Evolutionary conservation across 2,888 invertebrate species (phyloP).

Genomic region (Beris chalybata): DNA sequence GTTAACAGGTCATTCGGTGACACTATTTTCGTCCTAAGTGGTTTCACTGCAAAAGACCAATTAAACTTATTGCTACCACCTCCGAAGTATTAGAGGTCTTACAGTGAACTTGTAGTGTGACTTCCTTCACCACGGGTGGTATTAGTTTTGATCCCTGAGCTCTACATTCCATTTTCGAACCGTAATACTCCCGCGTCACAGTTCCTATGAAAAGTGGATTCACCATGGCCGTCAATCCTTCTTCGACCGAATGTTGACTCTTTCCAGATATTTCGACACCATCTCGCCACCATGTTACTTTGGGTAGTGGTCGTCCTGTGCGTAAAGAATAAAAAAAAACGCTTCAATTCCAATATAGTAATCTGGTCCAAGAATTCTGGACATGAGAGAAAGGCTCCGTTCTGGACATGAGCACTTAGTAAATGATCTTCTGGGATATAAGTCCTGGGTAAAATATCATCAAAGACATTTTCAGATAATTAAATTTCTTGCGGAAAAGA

Average conservation of each 20-base stretch:
- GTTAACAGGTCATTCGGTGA: constrained; percentile 72
- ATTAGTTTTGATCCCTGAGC: constrained; percentile 74
- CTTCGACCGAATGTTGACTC: constrained; percentile 67
- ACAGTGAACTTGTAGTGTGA: constrained; percentile 75
- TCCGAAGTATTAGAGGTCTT: constrained; percentile 47
- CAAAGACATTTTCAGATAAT: constrained; percentile 27
- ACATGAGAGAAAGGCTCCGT: not conserved
- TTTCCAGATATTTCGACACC: constrained; percentile 72
- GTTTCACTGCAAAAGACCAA: constrained; percentile 66
- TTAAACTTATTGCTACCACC: too few relatives aligned
- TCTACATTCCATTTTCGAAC: constrained; percentile 75
- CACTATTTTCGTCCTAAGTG: constrained; percentile 73
- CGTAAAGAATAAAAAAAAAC: not conserved
- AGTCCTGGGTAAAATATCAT: constrained; percentile 2
- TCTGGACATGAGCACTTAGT: not conserved
- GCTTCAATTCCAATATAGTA: not conserved
- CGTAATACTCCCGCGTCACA: constrained; percentile 71
- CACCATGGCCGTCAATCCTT: constrained; percentile 64
- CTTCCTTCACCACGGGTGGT: constrained; percentile 69
- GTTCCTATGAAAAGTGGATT: constrained; percentile 76
- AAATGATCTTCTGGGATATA: not conserved
- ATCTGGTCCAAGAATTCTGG: not conserved
- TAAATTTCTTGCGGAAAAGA: constrained; percentile 13
- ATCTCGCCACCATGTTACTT: constrained; percentile 82
- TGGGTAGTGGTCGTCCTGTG: constrained; percentile 77